Conservation (phyloP, 2,888 invertebrate genomes). For the Nemotelus nigrinus region DNA sequence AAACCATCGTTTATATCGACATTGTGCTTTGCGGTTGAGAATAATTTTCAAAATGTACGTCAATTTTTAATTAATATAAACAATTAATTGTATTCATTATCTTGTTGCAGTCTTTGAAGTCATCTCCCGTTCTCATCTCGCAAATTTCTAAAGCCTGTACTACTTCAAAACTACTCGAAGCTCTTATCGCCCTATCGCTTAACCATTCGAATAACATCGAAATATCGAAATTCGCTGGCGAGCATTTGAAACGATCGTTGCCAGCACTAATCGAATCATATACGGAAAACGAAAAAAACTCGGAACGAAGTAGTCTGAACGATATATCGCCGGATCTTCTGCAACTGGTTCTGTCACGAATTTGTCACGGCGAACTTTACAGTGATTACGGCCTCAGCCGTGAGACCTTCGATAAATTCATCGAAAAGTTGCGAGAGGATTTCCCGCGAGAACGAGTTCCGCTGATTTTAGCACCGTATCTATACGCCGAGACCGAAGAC, state of each 20-base stretch:
- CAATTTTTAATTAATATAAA: not conserved
- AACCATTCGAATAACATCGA: conserved; percentile 83
- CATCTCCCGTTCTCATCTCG: conserved; percentile 81
- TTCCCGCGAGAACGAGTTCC: conserved; percentile 90
- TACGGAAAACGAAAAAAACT: conserved; percentile 80
- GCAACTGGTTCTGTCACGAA: conserved; percentile 78
- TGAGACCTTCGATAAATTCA: conserved; percentile 82
- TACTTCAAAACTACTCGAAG: conserved; percentile 89
- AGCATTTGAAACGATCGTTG: conserved; percentile 83
- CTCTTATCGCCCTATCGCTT: conserved; percentile 87
- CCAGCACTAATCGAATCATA: conserved; percentile 88
- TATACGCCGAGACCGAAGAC: conserved; percentile 82
- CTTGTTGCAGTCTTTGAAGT: conserved; percentile 76
- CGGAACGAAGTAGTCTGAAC: conserved; percentile 87
- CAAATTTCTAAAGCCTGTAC: conserved; percentile 87
- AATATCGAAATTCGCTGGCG: conserved; percentile 76
- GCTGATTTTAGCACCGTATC: conserved; percentile 86
- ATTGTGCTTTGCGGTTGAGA: conserved; percentile 88
- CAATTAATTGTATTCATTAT: not conserved
- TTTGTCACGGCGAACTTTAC: conserved; percentile 69
- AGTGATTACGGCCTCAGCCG: conserved; percentile 72
- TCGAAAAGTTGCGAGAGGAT: conserved; percentile 83
- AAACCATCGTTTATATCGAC: conserved; percentile 89
- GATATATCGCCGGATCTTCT: conserved; percentile 91
- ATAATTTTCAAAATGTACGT: conserved; percentile 77